Base-by-base conservation (phyloP, 2,797 vertebrate genomes). In the Trematomus bernacchii region DNA sequence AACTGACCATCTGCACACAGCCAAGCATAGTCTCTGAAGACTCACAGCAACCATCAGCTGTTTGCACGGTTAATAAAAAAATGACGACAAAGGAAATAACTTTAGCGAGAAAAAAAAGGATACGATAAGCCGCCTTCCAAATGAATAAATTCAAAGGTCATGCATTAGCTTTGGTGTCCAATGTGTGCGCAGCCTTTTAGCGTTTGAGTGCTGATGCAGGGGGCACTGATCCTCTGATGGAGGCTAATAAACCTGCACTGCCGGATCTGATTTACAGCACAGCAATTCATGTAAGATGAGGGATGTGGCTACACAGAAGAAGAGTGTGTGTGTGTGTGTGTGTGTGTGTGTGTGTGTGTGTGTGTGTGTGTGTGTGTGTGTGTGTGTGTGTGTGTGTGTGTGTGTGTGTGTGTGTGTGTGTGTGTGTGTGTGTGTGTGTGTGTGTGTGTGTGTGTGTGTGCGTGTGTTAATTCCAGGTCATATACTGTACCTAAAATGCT, bases 221-320 rank as follows among this genome's bases (percentile, higher is more conserved):
- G 18, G 42, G 67, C 12, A 55, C 33, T 3, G 73, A 62, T 3
- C 11, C 71, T 80, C 73, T 85, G 80, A 87, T 80, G 72, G 66
- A 67, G 72, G 62, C 63, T 80, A 78, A 84, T 87, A 77, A 91
- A 72, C 44, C 62, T 48, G 59, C 76, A 75, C 40, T 19, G 10
- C 51, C 44, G 78, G 68, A 73, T 66, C 62, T 84, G 59, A 89
- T 83, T 78, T 82, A 84, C 84, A 71, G 33, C 60, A 47, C 54
- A 46, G 70, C 73, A 80, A 87, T 85, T 86, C 84, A 75, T 86
- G 65, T 65, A 44, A 66, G 64, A 72, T 67, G 76, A 86, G 30
- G 71, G 79, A 80, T 54, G 79, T 43, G 84, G 81, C 79, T 79
- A 68, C 47, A 1, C 44, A 71, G 73, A 76, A 79, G 71, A 88